Base-by-base conservation (phyloP, 2,797 vertebrate species). In the Poecilia wingei region DNA sequence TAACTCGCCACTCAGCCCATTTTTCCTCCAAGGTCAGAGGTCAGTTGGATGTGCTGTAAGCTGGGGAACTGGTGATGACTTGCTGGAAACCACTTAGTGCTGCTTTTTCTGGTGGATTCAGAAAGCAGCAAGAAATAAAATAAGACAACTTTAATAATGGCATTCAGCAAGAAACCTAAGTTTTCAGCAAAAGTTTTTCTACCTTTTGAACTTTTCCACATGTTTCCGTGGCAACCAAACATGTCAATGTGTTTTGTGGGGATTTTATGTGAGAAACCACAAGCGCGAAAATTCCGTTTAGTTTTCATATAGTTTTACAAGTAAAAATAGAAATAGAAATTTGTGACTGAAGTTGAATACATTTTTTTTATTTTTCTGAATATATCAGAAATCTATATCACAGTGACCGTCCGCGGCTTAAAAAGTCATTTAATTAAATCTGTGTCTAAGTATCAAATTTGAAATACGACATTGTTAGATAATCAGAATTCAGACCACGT, bases 21-120 rank as follows among this genome's bases (percentile, higher is more conserved):
- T 99, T 99, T 95, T 99, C 98, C 73, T 96, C 97, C 28, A 97
- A 98, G 91, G 95, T 98, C 93, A 97, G 94, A 99, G 98, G 98
- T 99, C 94, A 97, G 98, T 94, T 80, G 79, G 70, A 80, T 74
- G 16, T 46, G 20, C 3, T 43, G 66, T 43, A 45, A 43, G 66
- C 66, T 43, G 22, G 39, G 66, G 43, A 69, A 43, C 22, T 43
- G 5, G 64, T 25, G 64, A 68, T 64, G 31, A 8, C 31, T 39
- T 66, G 36, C 33, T 66, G 33, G 7, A 25, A 39, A 66, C 18
- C 33, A 39, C 6, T 66, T 18, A 8, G 31, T 2, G 59, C 59
- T 64, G 59, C 31, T 8, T 16, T 18, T 64, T 64, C 5, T 36
- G 59, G 3, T 64, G 6, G 31, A 33, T 18, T 33, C 13, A 1